A percentile compares a stretch with the other conserved stretches of the same genome.
Conservation (phyloP, 2,888 invertebrate genomes). For the Eristalis tenax region DNA sequence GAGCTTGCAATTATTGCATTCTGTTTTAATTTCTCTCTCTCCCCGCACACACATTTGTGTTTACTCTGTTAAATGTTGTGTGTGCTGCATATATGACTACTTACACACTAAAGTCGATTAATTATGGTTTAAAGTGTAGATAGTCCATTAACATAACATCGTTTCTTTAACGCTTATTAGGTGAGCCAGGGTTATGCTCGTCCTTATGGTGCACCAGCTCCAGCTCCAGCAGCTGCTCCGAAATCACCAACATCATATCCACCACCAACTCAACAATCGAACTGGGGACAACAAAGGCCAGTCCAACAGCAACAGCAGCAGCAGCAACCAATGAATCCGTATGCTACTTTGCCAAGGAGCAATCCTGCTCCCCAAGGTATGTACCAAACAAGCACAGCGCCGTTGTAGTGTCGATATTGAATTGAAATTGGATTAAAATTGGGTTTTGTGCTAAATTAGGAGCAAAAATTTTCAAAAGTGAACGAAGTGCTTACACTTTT, state of each 20-base stretch:
- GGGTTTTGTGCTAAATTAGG: conserved; percentile 68
- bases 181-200: conserved; percentile 80
- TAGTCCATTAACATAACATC: conserved; percentile 31
- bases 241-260: conserved; percentile 80
- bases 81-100: conserved; percentile 47
- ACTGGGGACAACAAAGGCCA: conserved; percentile 72
- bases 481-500: conserved; percentile 48
- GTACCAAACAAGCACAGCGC: conserved; percentile 57
- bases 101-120: conserved; percentile 50
- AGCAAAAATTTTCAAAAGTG: conserved; percentile 65
- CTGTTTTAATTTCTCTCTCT: conserved; percentile 13
- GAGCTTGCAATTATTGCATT: conserved; percentile 31
- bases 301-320: conserved; percentile 70
- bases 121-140: conserved; percentile 12
- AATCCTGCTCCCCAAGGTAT: conserved; percentile 81
- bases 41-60: neutral
- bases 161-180: conserved; percentile 73
- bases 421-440: conserved; percentile 66
- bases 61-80: conserved; percentile 55
- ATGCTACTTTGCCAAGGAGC: conserved; percentile 80
- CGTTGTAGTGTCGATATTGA: conserved; percentile 62
- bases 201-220: conserved; percentile 78
- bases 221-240: conserved; percentile 76
- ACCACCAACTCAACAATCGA: conserved; percentile 75
- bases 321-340: conserved; percentile 76